These are phyloP conservation scores for Hapalemur alaotrensis DNA, from an alignment of 2,797 vertebrate genomes.

Conservation along the genomic window DNA sequence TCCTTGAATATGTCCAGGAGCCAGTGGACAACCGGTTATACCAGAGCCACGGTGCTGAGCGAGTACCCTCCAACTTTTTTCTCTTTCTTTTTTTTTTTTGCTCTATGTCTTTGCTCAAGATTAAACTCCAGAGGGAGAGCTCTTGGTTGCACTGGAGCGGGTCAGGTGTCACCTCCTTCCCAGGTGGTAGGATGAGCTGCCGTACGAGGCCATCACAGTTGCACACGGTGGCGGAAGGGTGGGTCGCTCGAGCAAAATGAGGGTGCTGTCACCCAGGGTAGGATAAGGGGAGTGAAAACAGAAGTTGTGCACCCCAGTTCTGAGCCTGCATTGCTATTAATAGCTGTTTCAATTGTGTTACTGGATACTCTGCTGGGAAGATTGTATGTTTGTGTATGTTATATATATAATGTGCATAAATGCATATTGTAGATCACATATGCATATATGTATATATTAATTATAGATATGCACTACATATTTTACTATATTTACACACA, in stretches of 20 bases:
- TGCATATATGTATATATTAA: accelerated
- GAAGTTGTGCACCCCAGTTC: accelerated
- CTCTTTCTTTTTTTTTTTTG: background rate
- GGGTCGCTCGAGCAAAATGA: accelerated
- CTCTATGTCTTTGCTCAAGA: background rate
- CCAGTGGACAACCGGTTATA: background rate
- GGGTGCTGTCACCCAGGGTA: accelerated
- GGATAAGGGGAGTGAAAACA: accelerated
- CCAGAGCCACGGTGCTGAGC: too few species aligned
- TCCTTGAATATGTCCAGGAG: background rate
- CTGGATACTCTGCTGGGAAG: background rate
- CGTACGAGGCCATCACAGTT: too few species aligned
- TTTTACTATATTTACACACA: background rate
- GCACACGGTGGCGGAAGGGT: too few species aligned
- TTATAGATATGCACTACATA: background rate
- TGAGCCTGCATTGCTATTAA: background rate
- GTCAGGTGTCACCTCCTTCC: background rate
- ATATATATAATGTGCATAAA: too few species aligned
- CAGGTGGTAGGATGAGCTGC: background rate
- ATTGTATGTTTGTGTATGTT: too few species aligned
- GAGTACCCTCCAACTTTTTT: background rate
- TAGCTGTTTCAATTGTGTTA: background rate
- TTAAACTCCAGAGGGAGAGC: background rate
- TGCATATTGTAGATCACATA: accelerated
- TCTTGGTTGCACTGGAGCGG: background rate